phyloP scores from a whole-genome alignment of 1,140 invertebrate species.

The Psilanteris sp. region DNA sequence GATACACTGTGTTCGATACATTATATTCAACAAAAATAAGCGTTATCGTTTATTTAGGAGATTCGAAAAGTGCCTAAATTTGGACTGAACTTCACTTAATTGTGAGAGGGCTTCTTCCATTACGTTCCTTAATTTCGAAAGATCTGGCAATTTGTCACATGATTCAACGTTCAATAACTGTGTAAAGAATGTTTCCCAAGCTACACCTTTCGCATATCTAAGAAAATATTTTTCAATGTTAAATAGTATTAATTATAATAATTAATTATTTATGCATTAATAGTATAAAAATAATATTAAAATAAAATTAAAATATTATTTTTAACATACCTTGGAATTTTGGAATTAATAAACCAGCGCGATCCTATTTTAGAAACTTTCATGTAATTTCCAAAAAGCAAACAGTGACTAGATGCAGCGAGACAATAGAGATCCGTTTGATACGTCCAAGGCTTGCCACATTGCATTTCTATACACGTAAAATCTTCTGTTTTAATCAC shows the following conservation, averaged over 20 bases:
- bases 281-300: too few relatives aligned
- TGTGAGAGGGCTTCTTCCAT: constrained; percentile 82
- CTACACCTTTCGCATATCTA: constrained; percentile 83
- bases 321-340: constrained; percentile 85
- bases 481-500: constrained; percentile 87
- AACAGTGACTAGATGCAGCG: constrained; percentile 90
- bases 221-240: constrained; percentile 11
- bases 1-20: constrained; percentile 15
- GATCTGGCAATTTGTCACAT: constrained; percentile 84
- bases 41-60: constrained; percentile 79
- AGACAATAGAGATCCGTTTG: constrained; percentile 95
- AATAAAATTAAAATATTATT: too few relatives aligned
- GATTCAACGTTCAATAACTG: constrained; percentile 85
- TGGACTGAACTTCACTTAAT: constrained; percentile 67
- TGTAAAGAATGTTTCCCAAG: constrained; percentile 85
- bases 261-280: too few relatives aligned
- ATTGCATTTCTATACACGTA: constrained; percentile 92
- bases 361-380: constrained; percentile 85
- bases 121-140: constrained; percentile 82
- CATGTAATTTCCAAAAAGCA: constrained; percentile 94
- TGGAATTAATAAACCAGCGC: constrained; percentile 84
- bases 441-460: constrained; percentile 93
- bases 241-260: too few relatives aligned
- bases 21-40: constrained; percentile 60
- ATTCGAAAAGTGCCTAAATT: constrained; percentile 74